Base-by-base conservation (phyloP, 2,888 invertebrate genomes). In the Cryptosula pallasiana region DNA sequence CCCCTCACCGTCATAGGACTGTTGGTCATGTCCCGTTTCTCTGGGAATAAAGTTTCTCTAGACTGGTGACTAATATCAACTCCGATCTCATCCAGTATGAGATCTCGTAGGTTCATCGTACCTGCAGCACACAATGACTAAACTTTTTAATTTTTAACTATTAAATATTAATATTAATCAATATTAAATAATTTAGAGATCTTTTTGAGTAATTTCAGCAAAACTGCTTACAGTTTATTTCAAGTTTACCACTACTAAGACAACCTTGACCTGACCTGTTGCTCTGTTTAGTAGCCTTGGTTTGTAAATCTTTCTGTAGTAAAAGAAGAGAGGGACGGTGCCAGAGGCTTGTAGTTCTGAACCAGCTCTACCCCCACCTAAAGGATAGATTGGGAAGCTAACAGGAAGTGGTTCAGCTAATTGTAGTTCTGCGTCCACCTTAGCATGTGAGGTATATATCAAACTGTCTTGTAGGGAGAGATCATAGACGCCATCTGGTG, bases 301-400 rank as follows among this genome's bases (percentile, higher is more conserved):
- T 73, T 76, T 74, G 0, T 74, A 75, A 63, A 74, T 76, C 72
- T 79, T 81, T 1, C 78, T 79, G 80, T 81, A 81, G 77, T 79
- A 81, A 70, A 80, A 76, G 16, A 81, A 75, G 27, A 83, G 72
- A 0, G 83, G 83, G 20, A 82, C 73, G 34, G 74, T 77, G 5
- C 82, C 83, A 75, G 78, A 78, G 0, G 82, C 78, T 54, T 76
- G 77, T 73, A 79, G 79, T n/a, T 77, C 76, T 0, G 78, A 73
- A 32, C 79, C 78, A 20, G 78, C 74, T 32, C 73, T 77, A 0
- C 79, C 79, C 1, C 77, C 73, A 72, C 79, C 78, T 57, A 81
- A 25, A n/a, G 70, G 70, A 35, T 45, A 70, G 23, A 70, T 36
- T 16, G 70, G 70, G 36, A 70, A 70, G 16, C n/a, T 2, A 35